Conservation (phyloP, 2,888 invertebrate genomes). For the Phlogophora meticulosa region DNA sequence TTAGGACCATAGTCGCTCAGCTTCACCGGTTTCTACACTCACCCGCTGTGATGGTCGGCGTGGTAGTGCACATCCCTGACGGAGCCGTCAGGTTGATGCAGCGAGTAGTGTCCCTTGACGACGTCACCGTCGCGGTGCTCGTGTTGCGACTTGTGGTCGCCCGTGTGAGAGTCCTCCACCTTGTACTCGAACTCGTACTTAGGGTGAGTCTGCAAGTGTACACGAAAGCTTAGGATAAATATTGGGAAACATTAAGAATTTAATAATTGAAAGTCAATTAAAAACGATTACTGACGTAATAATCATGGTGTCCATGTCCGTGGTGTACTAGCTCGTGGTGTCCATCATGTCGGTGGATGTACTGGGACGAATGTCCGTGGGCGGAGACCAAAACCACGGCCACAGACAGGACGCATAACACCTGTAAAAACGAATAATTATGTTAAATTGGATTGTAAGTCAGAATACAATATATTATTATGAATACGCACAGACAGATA, state of each 20-base stretch:
- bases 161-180: slow-evolving; percentile 89
- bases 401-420: slow-evolving; percentile 39
- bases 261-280: neutral
- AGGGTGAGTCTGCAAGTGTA: slow-evolving; percentile 78
- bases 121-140: slow-evolving; percentile 87
- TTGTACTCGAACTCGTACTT: slow-evolving; percentile 90
- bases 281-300: slow-evolving; percentile 41
- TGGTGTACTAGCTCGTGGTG: slow-evolving; percentile 72
- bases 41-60: slow-evolving; percentile 74
- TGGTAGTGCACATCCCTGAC: slow-evolving; percentile 88
- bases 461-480: too few species aligned
- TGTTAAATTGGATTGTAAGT: neutral
- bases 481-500: too few species aligned
- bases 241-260: neutral
- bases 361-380: slow-evolving; percentile 60
- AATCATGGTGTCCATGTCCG: slow-evolving; percentile 65
- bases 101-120: slow-evolving; percentile 77
- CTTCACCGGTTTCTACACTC: too few species aligned
- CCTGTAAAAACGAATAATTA: slow-evolving; percentile 17
- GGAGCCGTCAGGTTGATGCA: slow-evolving; percentile 89
- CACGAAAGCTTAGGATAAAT: neutral
- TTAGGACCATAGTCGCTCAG: too few species aligned
- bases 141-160: slow-evolving; percentile 89
- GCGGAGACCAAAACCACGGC: slow-evolving; percentile 26
- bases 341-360: slow-evolving; percentile 74